Conservation (phyloP, 2,888 invertebrate species). For the Furcula furcula region DNA sequence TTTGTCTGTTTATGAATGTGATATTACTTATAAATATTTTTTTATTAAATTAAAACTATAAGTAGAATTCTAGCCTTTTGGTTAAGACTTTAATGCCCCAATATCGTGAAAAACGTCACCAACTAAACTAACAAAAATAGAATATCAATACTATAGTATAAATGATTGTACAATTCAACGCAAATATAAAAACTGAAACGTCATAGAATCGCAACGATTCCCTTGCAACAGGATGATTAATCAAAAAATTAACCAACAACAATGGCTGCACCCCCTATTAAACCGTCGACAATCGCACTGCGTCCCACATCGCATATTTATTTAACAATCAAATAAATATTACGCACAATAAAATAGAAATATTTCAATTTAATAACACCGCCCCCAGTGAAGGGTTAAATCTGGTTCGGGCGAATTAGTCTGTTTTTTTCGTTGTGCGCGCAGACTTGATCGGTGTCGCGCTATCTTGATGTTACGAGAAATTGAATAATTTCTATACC, state of each 20-base stretch:
- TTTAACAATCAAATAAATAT: constrained; percentile 82
- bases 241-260: constrained; percentile 81
- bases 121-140: background rate
- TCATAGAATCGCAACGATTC: constrained; percentile 62
- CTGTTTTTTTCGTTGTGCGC: constrained; percentile 46
- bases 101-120: no score
- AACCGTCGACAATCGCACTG: constrained; percentile 67
- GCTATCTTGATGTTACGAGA: constrained; percentile 74
- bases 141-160: background rate
- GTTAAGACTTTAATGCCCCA: no score
- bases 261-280: constrained; percentile 71
- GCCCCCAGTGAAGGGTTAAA: constrained; percentile 71
- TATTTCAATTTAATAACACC: constrained; percentile 79
- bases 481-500: constrained; percentile 68
- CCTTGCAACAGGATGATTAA: constrained; percentile 71
- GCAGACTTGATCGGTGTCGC: constrained; percentile 56
- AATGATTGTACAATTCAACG: constrained; percentile 29
- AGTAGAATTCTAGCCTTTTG: no score
- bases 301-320: constrained; percentile 78
- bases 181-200: constrained; percentile 48
- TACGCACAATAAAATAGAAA: constrained; percentile 79
- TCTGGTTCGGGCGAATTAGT: constrained; percentile 50
- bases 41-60: no score
- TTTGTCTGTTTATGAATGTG: no score
- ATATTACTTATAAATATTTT: no score